phyloP scores from a whole-genome alignment of 2,888 invertebrate species.

The Bembecia ichneumoniformis region DNA sequence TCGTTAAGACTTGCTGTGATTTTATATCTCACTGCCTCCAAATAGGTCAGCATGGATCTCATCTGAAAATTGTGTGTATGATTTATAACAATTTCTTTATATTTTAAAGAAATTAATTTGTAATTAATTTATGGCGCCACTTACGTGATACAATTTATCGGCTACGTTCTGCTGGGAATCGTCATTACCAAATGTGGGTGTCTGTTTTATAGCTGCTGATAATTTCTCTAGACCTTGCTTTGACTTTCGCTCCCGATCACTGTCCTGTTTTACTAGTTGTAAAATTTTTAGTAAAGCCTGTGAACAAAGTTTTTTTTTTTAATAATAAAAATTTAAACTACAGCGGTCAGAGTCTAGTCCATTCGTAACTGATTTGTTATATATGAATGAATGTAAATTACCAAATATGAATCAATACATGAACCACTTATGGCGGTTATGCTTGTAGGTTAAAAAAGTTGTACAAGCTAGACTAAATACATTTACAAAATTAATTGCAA shows the following conservation, averaged over 20 bases:
- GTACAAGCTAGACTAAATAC: no score
- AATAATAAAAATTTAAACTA: no score
- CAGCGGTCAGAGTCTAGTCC: no score
- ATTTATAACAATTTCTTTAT: background rate
- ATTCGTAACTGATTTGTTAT: no score
- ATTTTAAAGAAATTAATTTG: no score
- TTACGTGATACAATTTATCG: constrained; percentile 93
- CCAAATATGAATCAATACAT: no score
- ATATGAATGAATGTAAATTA: no score
- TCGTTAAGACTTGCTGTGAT: constrained; percentile 87
- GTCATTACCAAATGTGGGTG: constrained; percentile 87
- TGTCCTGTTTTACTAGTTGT: constrained; percentile 87
- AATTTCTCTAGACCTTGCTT: constrained; percentile 91
- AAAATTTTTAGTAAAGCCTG: constrained; percentile 87
- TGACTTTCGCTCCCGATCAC: constrained; percentile 91
- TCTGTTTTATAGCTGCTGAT: constrained; percentile 87
- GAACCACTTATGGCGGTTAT: no score
- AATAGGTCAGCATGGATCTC: constrained; percentile 91
- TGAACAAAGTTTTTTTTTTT: constrained; percentile 8
- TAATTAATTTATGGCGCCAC: constrained; percentile 21
- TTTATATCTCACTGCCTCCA: constrained; percentile 92
- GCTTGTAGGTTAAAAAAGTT: no score
- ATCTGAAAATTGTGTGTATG: constrained; percentile 73
- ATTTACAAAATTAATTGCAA: no score
- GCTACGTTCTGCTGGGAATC: constrained; percentile 93